Conservation (phyloP, 1,140 invertebrate species). For the Rhopalosiphum maidis region DNA sequence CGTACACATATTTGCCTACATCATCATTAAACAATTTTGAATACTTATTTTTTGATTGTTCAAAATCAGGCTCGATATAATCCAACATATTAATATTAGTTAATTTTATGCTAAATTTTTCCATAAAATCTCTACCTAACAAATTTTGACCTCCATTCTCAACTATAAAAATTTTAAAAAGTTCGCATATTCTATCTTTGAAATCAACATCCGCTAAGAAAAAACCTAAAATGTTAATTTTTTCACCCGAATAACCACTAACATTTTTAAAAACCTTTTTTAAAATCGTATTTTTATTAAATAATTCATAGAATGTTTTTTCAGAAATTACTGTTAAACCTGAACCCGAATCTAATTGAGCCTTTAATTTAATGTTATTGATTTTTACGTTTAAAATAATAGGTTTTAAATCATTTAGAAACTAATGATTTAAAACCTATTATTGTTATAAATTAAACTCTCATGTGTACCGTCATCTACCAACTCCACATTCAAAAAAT, state of each 20-base stretch:
- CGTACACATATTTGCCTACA: neutral
- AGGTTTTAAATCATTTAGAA: neutral
- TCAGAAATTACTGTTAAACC: neutral
- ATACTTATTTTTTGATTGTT: neutral
- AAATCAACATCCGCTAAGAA: neutral
- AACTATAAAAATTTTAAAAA: neutral
- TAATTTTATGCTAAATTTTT: neutral
- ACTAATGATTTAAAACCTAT: too few species aligned
- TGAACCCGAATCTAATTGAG: neutral
- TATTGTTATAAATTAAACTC: neutral
- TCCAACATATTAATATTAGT: neutral
- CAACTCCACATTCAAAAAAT: neutral
- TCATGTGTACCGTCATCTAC: neutral
- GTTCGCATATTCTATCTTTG: neutral
- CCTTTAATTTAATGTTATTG: neutral
- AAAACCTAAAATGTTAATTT: too few species aligned
- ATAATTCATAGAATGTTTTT: neutral
- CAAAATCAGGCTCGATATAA: neutral
- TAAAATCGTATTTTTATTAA: too few species aligned
- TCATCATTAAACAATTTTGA: neutral
- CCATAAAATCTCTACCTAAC: neutral
- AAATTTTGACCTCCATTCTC: neutral
- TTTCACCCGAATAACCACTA: too few species aligned
- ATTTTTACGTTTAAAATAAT: neutral
- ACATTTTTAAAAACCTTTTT: too few species aligned